phyloP scores from a whole-genome alignment of 2,888 invertebrate genomes.

The Escarpia spicata region DNA sequence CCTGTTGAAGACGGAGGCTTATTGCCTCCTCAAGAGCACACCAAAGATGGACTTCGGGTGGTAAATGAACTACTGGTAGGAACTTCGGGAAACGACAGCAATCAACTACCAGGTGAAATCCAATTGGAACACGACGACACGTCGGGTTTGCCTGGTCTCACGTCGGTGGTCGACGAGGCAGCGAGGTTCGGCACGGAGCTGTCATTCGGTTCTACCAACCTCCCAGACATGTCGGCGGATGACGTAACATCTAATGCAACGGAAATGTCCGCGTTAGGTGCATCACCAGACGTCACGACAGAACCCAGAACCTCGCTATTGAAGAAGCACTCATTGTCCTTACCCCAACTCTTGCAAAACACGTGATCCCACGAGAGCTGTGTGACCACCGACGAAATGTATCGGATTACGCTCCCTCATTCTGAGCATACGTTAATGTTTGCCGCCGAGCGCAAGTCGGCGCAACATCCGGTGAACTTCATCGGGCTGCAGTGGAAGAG shows the following conservation, averaged over 20 bases:
- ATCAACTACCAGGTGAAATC: not conserved
- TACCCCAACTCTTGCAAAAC: not conserved
- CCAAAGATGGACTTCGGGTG: not conserved
- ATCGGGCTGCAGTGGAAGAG: not conserved
- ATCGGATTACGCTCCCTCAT: not conserved
- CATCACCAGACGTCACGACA: not conserved
- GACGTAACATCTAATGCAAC: not conserved
- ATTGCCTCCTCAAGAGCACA: constrained; percentile 40
- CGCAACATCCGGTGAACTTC: constrained; percentile 3
- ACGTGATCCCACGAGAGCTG: not conserved
- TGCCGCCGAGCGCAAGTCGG: not conserved
- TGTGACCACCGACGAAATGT: not conserved
- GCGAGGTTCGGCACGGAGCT: not conserved
- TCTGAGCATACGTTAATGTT: not conserved
- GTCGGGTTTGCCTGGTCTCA: not conserved
- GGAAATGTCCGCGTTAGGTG: not conserved
- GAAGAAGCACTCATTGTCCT: not conserved
- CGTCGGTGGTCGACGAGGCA: not conserved
- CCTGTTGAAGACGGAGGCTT: not conserved
- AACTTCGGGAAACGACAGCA: not conserved
- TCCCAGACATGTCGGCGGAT: not conserved
- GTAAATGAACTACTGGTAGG: not conserved
- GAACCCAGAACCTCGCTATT: not conserved
- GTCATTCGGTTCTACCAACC: not conserved
- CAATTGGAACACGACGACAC: not conserved